Conservation (phyloP, 1,140 invertebrate species). For the Onthophagus taurus region DNA sequence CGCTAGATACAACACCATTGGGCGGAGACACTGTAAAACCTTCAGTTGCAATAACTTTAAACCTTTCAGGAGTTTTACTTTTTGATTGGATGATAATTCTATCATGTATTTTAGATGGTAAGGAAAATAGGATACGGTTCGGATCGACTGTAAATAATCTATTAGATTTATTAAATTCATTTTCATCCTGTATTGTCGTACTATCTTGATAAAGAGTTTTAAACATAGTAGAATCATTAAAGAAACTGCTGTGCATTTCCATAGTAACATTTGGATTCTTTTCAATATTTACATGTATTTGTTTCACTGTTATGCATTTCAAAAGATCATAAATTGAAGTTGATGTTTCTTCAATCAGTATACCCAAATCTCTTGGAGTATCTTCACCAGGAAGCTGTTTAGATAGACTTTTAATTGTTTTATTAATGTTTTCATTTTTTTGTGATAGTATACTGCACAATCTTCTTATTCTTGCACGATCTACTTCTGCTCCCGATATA, state of each 20-base stretch:
- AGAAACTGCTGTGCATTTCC: conserved; percentile 1
- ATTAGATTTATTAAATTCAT: background rate
- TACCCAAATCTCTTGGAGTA: conserved; percentile 5
- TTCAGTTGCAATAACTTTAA: background rate
- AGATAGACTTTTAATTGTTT: conserved; percentile 17
- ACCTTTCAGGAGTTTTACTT: background rate
- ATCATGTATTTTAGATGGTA: conserved; percentile 7
- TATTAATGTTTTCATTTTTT: conserved; percentile 19
- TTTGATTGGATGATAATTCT: background rate
- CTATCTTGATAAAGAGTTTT: conserved; percentile 7
- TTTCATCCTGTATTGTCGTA: background rate
- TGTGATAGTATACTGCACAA: conserved; percentile 22
- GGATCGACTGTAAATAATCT: conserved; percentile 12
- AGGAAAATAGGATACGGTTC: conserved; percentile 6
- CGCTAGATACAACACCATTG: conserved; percentile 6
- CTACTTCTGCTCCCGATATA: conserved; percentile 26
- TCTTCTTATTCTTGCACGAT: conserved; percentile 25
- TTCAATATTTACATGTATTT: conserved; percentile 10
- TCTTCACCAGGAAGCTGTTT: conserved; percentile 18
- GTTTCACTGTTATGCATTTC: background rate
- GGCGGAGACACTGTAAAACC: conserved; percentile 2
- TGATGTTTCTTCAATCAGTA: conserved; percentile 8
- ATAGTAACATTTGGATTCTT: conserved; percentile 10
- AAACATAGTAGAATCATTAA: conserved; percentile 12
- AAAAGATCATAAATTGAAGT: conserved; percentile 6